phyloP scores from a whole-genome alignment of 2,113 vertebrate genomes.

The Esox niger region DNA sequence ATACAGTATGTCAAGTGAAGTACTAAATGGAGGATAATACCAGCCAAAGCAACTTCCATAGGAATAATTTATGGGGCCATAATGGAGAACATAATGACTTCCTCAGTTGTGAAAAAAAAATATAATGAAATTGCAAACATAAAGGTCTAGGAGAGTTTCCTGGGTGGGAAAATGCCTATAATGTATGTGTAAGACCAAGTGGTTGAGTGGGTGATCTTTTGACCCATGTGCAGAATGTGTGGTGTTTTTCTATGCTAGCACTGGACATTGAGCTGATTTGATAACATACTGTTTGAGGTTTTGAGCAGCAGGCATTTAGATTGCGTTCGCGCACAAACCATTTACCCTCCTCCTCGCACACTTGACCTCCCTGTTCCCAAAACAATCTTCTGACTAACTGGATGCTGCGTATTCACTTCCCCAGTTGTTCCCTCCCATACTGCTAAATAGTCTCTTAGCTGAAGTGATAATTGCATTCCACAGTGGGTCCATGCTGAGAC shows the following conservation, averaged over 20 bases:
- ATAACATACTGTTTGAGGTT: slow-evolving; percentile 26
- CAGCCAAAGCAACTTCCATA: slow-evolving; percentile 48
- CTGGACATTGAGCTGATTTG: slow-evolving; percentile 25
- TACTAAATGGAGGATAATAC: slow-evolving; percentile 46
- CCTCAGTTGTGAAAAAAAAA: slow-evolving; percentile 47
- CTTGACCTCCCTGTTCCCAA: slow-evolving; percentile 1
- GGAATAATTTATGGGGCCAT: slow-evolving; percentile 52
- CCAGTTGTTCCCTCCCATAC: slow-evolving; percentile 50
- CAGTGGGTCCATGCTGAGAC: slow-evolving; percentile 60
- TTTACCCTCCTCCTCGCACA: background rate
- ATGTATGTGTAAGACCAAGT: slow-evolving; percentile 13
- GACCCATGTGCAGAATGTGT: slow-evolving; percentile 14
- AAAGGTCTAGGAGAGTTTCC: slow-evolving; percentile 40
- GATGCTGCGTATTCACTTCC: background rate
- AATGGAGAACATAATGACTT: slow-evolving; percentile 54
- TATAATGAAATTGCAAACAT: slow-evolving; percentile 56
- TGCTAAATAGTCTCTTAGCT: slow-evolving; percentile 51
- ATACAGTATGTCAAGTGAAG: slow-evolving; percentile 55
- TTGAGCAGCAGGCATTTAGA: background rate
- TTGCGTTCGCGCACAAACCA: too few relatives aligned
- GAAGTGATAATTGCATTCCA: slow-evolving; percentile 73
- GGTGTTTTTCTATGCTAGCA: slow-evolving; percentile 16
- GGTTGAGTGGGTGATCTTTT: slow-evolving; percentile 21
- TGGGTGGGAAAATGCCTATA: slow-evolving; percentile 28
- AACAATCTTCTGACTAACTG: background rate